Conservation (phyloP, 2,888 invertebrate genomes). For the Drosophila anceps region DNA sequence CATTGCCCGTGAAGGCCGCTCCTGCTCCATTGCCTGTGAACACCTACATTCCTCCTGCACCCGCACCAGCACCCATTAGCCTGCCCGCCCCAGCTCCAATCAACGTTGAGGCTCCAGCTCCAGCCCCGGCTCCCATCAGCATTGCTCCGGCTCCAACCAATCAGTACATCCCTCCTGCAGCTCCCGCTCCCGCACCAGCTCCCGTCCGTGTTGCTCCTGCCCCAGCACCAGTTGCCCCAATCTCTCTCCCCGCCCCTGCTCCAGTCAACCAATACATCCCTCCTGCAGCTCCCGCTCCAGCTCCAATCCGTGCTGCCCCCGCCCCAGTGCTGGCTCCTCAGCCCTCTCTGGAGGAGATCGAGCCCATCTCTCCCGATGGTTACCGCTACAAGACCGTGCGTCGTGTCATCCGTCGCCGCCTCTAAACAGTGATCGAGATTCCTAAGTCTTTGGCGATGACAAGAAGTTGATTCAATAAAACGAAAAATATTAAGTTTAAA, state of each 20-base stretch:
- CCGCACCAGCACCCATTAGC: conserved; percentile 52
- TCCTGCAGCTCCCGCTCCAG: conserved; percentile 31
- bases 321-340: conserved; percentile 50
- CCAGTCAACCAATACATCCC: conserved; percentile 11
- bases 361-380: conserved; percentile 73
- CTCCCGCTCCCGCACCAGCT: conserved; percentile 16
- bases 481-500: conserved; percentile 54
- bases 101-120: not conserved
- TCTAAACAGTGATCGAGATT: conserved; percentile 38
- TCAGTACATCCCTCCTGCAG: conserved; percentile 3
- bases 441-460: conserved; percentile 20
- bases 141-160: not conserved
- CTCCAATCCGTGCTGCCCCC: conserved; percentile 32
- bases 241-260: conserved; percentile 3
- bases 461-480: conserved; percentile 48
- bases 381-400: conserved; percentile 81
- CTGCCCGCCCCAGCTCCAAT: conserved; percentile 3
- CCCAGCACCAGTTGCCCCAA: conserved; percentile 37
- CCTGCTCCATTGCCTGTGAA: conserved; percentile 41
- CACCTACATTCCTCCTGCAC: conserved; percentile 56
- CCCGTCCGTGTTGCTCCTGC: conserved; percentile 22
- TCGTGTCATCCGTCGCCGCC: conserved; percentile 76
- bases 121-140: not conserved
- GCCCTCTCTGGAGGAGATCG: conserved; percentile 74
- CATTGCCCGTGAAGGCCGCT: conserved; percentile 41